These are phyloP conservation scores for Nebria ingens DNA, from an alignment of 1,140 invertebrate species.

Conservation along the genomic window DNA sequence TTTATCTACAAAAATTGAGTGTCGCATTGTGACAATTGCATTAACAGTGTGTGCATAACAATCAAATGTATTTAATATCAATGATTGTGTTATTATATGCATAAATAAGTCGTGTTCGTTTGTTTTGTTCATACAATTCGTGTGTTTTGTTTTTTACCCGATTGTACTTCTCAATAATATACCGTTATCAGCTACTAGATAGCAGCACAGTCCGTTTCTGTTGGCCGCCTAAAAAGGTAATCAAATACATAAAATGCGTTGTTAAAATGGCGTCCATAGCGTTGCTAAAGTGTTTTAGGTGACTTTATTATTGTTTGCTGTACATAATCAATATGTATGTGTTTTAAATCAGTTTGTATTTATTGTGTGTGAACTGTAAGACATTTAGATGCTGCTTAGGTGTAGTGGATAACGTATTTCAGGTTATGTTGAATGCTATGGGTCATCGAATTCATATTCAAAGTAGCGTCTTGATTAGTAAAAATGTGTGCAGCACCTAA, in stretches of 20 bases:
- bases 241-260: constrained; percentile 7
- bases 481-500: constrained; percentile 16
- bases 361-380: neutral
- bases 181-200: neutral
- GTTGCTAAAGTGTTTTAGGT: constrained; percentile 1
- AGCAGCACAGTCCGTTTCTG: neutral
- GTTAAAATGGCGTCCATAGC: constrained; percentile 5
- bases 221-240: constrained; percentile 6
- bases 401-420: neutral
- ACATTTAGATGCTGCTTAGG: neutral
- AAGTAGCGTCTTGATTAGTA: neutral
- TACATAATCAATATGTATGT: neutral
- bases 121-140: neutral
- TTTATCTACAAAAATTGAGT: too few relatives aligned
- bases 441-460: neutral
- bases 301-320: neutral
- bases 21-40: too few relatives aligned
- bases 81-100: too few relatives aligned
- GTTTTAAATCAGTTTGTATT: neutral
- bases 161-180: neutral
- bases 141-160: neutral
- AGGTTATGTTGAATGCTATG: constrained; percentile 6
- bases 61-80: too few relatives aligned
- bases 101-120: neutral
- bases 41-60: too few relatives aligned